A percentile compares a stretch with the other conserved stretches of the same genome.
Evolutionary conservation across 2,888 invertebrate genomes (phyloP).

Genomic region (Lypha dubia): DNA sequence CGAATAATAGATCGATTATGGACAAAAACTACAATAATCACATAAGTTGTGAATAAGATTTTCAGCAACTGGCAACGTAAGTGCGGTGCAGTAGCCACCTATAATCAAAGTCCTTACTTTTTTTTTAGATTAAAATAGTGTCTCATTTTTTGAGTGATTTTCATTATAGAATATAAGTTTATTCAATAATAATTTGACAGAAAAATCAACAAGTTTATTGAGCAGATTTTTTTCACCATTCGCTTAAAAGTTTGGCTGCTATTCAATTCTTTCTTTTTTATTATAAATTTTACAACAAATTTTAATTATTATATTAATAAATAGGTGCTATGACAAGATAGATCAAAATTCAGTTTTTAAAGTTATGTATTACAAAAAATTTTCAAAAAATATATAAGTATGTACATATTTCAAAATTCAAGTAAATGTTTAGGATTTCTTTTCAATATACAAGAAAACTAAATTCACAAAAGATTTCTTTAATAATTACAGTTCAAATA

Average conservation of each 20-base stretch:
- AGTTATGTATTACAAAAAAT: slow-evolving; percentile 19
- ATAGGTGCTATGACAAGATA: slow-evolving; percentile 23
- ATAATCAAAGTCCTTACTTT: too few relatives aligned
- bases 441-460: slow-evolving; percentile 37
- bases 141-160: too few relatives aligned
- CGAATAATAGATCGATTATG: too few relatives aligned
- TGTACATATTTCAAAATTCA: slow-evolving; percentile 17
- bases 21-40: too few relatives aligned
- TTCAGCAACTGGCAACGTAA: too few relatives aligned
- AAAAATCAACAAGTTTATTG: neutral
- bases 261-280: neutral
- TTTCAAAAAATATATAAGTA: slow-evolving; percentile 42
- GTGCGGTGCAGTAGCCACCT: too few relatives aligned
- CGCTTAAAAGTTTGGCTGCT: slow-evolving; percentile 15
- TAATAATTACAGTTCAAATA: neutral
- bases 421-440: neutral
- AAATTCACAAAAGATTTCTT: slow-evolving; percentile 42
- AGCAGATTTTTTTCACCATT: slow-evolving; percentile 3
- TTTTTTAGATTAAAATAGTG: too few relatives aligned
- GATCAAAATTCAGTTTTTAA: slow-evolving; percentile 55
- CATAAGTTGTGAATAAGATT: too few relatives aligned
- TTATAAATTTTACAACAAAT: slow-evolving; percentile 66
- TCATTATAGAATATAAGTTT: neutral
- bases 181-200: slow-evolving; percentile 21
- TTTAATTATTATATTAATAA: slow-evolving; percentile 44